A percentile compares a stretch with the other conserved stretches of the same genome.
Conservation (phyloP, 2,888 invertebrate species). For the Drosophila affinis region DNA sequence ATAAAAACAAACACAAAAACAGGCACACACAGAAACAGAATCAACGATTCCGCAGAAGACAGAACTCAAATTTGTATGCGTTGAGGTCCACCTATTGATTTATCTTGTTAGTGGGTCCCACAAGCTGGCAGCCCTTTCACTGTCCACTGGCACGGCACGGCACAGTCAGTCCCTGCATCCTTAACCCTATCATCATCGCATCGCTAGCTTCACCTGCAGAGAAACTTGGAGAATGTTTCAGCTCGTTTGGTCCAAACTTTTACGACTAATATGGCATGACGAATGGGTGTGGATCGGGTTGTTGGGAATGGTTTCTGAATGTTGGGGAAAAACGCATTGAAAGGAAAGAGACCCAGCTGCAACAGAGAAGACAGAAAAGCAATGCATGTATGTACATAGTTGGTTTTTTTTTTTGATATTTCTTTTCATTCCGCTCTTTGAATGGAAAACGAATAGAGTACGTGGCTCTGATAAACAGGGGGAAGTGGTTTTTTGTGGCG, state of each 20-base stretch:
- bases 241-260: constrained; percentile 39
- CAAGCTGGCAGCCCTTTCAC: constrained; percentile 2
- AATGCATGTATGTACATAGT: not conserved
- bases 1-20: constrained; percentile 12
- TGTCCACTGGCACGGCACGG: not conserved
- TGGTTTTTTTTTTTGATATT: constrained; percentile 16
- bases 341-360: constrained; percentile 25
- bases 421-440: constrained; percentile 13
- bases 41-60: constrained; percentile 38
- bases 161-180: not conserved
- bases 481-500: no score
- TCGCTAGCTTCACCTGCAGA: constrained; percentile 21
- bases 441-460: constrained; percentile 10
- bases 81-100: constrained; percentile 52
- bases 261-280: constrained; percentile 62
- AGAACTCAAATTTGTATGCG: constrained; percentile 55
- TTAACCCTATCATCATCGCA: not conserved
- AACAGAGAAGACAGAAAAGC: not conserved
- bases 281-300: constrained; percentile 34
- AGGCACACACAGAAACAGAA: not conserved
- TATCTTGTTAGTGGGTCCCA: constrained; percentile 57
- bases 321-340: constrained; percentile 43
- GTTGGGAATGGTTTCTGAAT: not conserved
- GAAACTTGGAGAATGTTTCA: constrained; percentile 50
- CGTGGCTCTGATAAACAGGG: no score